Evolutionary conservation across 35 echinoderm and acorn worm genomes (phyloP).

Genomic region (Anneissia japonica): DNA sequence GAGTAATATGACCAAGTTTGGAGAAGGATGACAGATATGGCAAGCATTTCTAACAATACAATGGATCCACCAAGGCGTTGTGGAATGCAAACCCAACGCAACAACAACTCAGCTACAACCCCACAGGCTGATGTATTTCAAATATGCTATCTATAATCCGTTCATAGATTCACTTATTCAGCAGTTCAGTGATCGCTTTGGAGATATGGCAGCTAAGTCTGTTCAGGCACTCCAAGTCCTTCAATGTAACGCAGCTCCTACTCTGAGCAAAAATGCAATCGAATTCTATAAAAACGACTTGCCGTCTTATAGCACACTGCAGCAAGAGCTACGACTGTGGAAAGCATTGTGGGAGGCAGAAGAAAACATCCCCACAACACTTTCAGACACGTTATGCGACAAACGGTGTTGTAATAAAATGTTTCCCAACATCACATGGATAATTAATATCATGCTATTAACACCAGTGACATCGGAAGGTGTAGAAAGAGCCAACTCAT

Average conservation of each 20-base stretch:
- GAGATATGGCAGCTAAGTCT: constrained; percentile 4
- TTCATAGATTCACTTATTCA: constrained; percentile 32
- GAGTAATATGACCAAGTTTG: constrained; percentile 1
- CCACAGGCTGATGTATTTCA: neutral
- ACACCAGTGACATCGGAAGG: constrained; percentile 28
- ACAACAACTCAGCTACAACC: constrained; percentile 17
- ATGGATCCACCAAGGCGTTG: constrained; percentile 14
- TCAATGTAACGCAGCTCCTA: neutral
- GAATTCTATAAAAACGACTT: constrained; percentile 28
- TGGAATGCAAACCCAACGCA: constrained; percentile 14
- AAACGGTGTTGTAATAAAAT: neutral
- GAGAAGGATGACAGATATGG: constrained; percentile 8
- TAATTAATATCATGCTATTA: constrained; percentile 21
- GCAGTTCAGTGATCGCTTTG: constrained; percentile 24
- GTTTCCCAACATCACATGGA: constrained; percentile 17
- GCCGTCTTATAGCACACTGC: neutral
- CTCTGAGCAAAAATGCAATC: neutral
- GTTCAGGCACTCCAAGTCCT: constrained; percentile 18
- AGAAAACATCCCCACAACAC: neutral
- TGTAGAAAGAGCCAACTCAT: constrained; percentile 48
- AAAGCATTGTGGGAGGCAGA: constrained; percentile 3
- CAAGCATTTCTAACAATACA: neutral
- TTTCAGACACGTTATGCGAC: constrained; percentile 5
- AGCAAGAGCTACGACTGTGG: constrained; percentile 38
- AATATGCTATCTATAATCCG: constrained; percentile 4